Evolutionary conservation across 2,888 invertebrate species (phyloP).

Genomic region (Pristionchus arcanus): DNA sequence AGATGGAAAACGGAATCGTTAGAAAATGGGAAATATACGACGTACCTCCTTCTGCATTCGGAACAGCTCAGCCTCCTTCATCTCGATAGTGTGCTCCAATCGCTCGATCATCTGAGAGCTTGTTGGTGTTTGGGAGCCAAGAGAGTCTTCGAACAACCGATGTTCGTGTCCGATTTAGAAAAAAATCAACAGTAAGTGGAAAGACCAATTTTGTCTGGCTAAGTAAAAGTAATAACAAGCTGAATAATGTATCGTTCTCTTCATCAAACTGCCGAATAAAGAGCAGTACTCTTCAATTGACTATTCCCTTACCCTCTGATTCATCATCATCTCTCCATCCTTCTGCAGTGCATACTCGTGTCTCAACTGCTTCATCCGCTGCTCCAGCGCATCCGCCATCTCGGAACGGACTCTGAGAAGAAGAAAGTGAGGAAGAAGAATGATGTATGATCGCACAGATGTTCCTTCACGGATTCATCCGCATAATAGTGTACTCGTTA

Average conservation of each 20-base stretch:
- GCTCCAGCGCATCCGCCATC: slow-evolving; percentile 59
- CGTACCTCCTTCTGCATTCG: neutral
- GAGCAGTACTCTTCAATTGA: too few relatives aligned
- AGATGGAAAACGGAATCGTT: too few relatives aligned
- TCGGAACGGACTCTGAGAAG: slow-evolving; percentile 60
- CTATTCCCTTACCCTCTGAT: slow-evolving; percentile 57
- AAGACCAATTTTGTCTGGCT: too few relatives aligned
- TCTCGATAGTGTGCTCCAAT: slow-evolving; percentile 18
- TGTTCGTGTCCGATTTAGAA: too few relatives aligned
- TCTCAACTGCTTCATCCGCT: slow-evolving; percentile 58
- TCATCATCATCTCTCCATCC: slow-evolving; percentile 63
- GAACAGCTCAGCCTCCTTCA: slow-evolving; percentile 18
- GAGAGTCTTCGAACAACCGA: neutral
- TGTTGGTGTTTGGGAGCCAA: neutral
- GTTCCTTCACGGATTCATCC: too few relatives aligned
- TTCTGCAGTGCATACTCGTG: slow-evolving; percentile 60
- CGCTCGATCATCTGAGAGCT: slow-evolving; percentile 60
- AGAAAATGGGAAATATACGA: neutral
- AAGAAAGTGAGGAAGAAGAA: neutral
- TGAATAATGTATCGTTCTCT: too few relatives aligned
- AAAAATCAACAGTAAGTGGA: too few relatives aligned
- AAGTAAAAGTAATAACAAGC: too few relatives aligned
- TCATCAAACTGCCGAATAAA: too few relatives aligned
- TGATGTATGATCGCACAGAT: too few relatives aligned
- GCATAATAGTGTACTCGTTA: too few relatives aligned